Conservation (phyloP, 1,140 invertebrate genomes). For the Cotesia vestalis region DNA sequence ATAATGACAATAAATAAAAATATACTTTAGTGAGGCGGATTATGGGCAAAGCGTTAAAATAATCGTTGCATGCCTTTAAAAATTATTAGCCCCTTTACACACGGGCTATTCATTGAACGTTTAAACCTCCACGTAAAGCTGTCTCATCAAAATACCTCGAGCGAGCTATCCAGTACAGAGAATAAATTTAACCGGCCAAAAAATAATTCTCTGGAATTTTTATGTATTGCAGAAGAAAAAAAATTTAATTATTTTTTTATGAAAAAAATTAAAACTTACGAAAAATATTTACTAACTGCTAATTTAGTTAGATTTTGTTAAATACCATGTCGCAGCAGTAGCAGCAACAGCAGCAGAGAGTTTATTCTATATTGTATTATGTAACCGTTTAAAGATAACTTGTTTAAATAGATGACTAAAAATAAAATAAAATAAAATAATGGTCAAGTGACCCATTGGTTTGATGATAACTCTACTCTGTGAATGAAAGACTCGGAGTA, state of each 20-base stretch:
- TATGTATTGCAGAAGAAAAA: not conserved
- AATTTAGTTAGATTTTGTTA: too few relatives aligned
- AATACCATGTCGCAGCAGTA: too few relatives aligned
- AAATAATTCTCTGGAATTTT: conserved; percentile 2
- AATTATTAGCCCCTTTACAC: conserved; percentile 16
- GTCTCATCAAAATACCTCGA: conserved; percentile 16
- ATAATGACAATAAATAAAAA: not conserved
- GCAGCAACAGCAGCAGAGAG: not conserved
- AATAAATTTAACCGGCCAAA: conserved; percentile 1
- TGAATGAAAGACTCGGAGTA: conserved; percentile 16
- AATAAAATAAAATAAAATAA: not conserved
- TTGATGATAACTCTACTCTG: not conserved
- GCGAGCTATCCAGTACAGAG: not conserved
- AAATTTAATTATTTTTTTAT: too few relatives aligned
- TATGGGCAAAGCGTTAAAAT: conserved; percentile 15
- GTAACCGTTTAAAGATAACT: too few relatives aligned
- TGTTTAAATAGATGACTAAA: conserved; percentile 3
- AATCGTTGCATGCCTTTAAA: conserved; percentile 2
- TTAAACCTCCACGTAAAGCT: conserved; percentile 7
- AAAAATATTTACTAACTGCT: too few relatives aligned
- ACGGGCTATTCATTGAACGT: conserved; percentile 4
- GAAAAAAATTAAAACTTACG: too few relatives aligned
- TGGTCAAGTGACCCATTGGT: conserved; percentile 7
- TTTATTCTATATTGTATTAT: not conserved
- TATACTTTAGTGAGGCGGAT: not conserved